phyloP scores from a whole-genome alignment of 2,888 invertebrate genomes.

The Acleris holmiana region DNA sequence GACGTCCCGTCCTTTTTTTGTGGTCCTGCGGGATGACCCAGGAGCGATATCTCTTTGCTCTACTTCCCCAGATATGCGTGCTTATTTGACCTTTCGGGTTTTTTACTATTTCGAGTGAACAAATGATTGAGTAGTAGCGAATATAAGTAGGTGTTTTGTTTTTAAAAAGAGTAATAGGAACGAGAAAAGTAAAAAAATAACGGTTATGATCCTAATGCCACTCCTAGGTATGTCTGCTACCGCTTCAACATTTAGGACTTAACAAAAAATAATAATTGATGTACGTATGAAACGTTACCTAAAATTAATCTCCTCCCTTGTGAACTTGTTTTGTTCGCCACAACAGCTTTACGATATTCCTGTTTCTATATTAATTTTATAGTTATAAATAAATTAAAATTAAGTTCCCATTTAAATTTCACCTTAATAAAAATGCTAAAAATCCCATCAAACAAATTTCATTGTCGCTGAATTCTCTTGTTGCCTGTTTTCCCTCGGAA shows the following conservation, averaged over 20 bases:
- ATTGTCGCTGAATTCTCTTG: slow-evolving; percentile 51
- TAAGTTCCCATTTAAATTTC: not conserved
- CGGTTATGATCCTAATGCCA: too few relatives aligned
- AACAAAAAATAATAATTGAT: too few relatives aligned
- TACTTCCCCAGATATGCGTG: slow-evolving; percentile 38
- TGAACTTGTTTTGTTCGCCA: too few relatives aligned
- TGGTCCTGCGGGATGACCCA: slow-evolving; percentile 18
- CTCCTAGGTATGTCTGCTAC: too few relatives aligned
- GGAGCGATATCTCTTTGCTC: slow-evolving; percentile 28
- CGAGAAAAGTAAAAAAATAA: too few relatives aligned
- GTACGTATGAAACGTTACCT: too few relatives aligned
- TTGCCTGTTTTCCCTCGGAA: slow-evolving; percentile 52
- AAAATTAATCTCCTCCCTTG: too few relatives aligned
- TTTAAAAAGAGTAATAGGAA: too few relatives aligned
- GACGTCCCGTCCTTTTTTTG: slow-evolving; percentile 34
- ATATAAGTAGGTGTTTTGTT: too few relatives aligned
- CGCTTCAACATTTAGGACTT: too few relatives aligned
- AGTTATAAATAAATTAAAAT: not conserved
- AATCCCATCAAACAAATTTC: slow-evolving; percentile 50
- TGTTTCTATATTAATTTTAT: not conserved
- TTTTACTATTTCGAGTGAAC: slow-evolving; percentile 8
- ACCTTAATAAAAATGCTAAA: slow-evolving; percentile 28
- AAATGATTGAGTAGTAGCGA: not conserved
- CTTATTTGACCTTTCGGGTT: slow-evolving; percentile 33
- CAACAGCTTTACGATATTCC: too few relatives aligned